Conservation (phyloP, 2,113 vertebrate species). For the Nannospalax galili region DNA sequence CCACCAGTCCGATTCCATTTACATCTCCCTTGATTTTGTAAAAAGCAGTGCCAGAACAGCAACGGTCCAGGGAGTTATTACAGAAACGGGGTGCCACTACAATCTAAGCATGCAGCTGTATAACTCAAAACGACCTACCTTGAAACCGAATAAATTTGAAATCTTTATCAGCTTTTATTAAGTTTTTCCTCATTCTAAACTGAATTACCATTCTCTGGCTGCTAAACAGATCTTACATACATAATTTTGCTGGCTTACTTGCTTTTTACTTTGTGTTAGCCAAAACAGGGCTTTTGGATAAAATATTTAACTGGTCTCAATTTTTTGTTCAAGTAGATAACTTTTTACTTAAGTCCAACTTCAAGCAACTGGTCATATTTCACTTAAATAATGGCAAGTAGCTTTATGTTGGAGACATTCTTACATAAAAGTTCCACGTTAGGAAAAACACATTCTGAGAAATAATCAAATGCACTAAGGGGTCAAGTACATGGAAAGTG, state of each 20-base stretch:
- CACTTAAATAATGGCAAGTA: constrained; percentile 66
- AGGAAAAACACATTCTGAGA: constrained; percentile 61
- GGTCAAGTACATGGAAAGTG: constrained; percentile 21
- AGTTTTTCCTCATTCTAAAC: constrained; percentile 11
- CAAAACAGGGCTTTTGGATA: constrained; percentile 58
- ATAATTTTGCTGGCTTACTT: constrained; percentile 19
- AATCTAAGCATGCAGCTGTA: constrained; percentile 47
- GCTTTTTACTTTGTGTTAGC: background rate
- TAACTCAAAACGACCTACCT: constrained; percentile 65
- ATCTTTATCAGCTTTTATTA: constrained; percentile 53
- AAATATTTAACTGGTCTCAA: constrained; percentile 55
- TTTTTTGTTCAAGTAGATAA: constrained; percentile 64
- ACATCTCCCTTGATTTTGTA: constrained; percentile 45
- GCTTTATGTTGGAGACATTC: constrained; percentile 31
- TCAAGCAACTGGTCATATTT: constrained; percentile 64
- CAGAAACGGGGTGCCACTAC: constrained; percentile 48
- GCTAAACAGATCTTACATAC: constrained; percentile 24
- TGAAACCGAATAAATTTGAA: constrained; percentile 63
- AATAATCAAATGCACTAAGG: constrained; percentile 61
- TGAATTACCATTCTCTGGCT: constrained; percentile 24
- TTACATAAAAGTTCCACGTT: constrained; percentile 40
- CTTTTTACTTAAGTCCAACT: constrained; percentile 58
- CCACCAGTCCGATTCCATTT: background rate
- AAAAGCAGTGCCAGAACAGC: constrained; percentile 51
- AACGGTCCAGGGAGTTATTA: constrained; percentile 51